These are phyloP conservation scores for Lasioglossum morio DNA, from an alignment of 2,888 invertebrate genomes.

Conservation along the genomic window DNA sequence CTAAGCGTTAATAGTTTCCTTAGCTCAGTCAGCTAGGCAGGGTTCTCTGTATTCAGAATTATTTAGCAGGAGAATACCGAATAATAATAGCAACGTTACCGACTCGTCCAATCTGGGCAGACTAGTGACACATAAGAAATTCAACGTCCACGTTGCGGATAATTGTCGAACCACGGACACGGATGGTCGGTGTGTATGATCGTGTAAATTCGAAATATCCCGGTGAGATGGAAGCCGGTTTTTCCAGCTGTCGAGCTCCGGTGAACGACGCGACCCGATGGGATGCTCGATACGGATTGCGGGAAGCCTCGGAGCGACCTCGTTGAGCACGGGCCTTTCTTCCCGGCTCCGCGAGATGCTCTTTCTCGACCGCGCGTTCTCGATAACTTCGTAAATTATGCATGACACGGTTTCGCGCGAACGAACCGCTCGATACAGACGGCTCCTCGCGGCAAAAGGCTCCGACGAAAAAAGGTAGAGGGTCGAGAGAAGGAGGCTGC, in stretches of 20 bases:
- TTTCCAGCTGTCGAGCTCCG: background rate
- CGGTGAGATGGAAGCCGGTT: background rate
- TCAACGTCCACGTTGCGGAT: too few species aligned
- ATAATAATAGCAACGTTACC: too few species aligned
- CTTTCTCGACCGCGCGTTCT: conserved; percentile 1
- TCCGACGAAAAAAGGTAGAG: background rate
- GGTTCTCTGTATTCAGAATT: too few species aligned
- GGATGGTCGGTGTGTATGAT: background rate
- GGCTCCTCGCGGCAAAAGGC: background rate
- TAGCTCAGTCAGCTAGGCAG: too few species aligned
- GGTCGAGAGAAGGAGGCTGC: background rate
- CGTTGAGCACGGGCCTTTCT: background rate
- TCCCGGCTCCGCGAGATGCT: background rate
- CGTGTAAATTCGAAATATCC: background rate
- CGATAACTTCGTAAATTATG: conserved; percentile 39
- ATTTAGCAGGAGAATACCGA: too few species aligned
- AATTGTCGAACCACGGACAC: too few species aligned
- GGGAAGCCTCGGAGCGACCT: background rate
- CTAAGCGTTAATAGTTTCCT: too few species aligned
- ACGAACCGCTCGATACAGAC: conserved; percentile 34
- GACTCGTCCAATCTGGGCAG: too few species aligned
- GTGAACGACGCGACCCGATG: background rate
- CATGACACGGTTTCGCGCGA: conserved; percentile 41
- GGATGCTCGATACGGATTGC: conserved; percentile 5
- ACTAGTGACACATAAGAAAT: too few species aligned